These are phyloP conservation scores for Odontamblyopus rebecca DNA, from an alignment of 2,797 vertebrate genomes.

Conservation along the genomic window DNA sequence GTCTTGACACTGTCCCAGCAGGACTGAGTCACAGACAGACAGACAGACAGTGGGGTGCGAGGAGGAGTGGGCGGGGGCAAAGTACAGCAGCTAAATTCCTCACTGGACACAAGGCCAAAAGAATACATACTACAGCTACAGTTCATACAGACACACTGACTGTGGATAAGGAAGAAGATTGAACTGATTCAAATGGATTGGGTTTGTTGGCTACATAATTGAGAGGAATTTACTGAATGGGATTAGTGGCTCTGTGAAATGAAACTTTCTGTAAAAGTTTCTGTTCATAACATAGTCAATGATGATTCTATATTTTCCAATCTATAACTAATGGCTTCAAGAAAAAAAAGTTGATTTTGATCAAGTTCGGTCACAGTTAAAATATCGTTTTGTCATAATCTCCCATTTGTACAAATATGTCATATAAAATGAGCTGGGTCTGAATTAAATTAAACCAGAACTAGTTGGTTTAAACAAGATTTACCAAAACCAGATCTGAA, in stretches of 20 bases:
- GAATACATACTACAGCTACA: slow-evolving; percentile 29
- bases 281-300: neutral
- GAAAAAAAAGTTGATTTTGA: too few relatives aligned
- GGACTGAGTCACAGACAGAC: slow-evolving; percentile 58
- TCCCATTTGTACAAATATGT: too few relatives aligned
- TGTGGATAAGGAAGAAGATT: slow-evolving; percentile 8
- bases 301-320: neutral
- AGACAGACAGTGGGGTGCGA: slow-evolving; percentile 23
- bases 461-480: neutral
- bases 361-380: too few relatives aligned
- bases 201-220: slow-evolving; percentile 1
- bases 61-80: slow-evolving; percentile 55
- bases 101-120: slow-evolving; percentile 52
- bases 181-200: neutral
- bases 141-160: slow-evolving; percentile 44
- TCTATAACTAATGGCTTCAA: neutral
- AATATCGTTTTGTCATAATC: too few relatives aligned
- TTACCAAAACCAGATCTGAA: neutral
- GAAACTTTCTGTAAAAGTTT: neutral
- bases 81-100: slow-evolving; percentile 64
- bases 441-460: neutral
- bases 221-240: slow-evolving; percentile 17
- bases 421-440: too few relatives aligned
- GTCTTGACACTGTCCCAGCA: slow-evolving; percentile 58
- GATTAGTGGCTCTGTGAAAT: neutral